Base-by-base conservation (phyloP, 2,797 vertebrate genomes). In the Ctenosaura bakeri region DNA sequence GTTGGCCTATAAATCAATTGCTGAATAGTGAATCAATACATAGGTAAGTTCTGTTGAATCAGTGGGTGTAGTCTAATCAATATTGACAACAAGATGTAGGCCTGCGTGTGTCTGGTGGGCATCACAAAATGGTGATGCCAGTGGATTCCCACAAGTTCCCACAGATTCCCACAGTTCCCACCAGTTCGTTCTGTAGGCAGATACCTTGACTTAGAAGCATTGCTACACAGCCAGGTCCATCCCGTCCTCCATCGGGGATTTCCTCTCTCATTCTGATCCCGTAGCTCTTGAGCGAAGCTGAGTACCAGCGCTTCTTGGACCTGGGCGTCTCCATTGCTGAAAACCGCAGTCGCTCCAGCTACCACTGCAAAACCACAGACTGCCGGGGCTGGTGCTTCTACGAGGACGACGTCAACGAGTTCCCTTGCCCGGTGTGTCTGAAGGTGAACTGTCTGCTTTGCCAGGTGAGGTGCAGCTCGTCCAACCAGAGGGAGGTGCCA, bases 311-410 rank as follows among this genome's bases (percentile, higher is more conserved):
- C 0, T 98, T 98, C 81, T 92, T 98, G 93, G 98, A 98, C 90
- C 74, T 98, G 95, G 95, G 98, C 1, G 89, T 99, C 91, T 98
- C 95, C 92, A 98, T 99, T 1, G 98, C 98, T 0, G 98, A 99
- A 89, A 98, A 98, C 78, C 96, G 98, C 82, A 97, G 98, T 0
- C 97, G 98, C 50, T 97, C 98, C 95, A 99, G 98, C 95, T 99
- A 98, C 95, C 98, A 99, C 97, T 99, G 98, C 93, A 98, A 98
- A 97, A 98, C 98, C 0, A 94, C 96, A 0, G 98, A 99, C 97
- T 99, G 98, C 90, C 95, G 95, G 42, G 98, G 98, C 2, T 99
- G 98, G 98, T 99, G 98, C 95, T 97, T 98, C 97, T 98, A 98
- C 9, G 98, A 98, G 96, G 98, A 98, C 0, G 98, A 98, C 2